phyloP scores from a whole-genome alignment of 2,113 vertebrate genomes.

The Cisticola juncidis region DNA sequence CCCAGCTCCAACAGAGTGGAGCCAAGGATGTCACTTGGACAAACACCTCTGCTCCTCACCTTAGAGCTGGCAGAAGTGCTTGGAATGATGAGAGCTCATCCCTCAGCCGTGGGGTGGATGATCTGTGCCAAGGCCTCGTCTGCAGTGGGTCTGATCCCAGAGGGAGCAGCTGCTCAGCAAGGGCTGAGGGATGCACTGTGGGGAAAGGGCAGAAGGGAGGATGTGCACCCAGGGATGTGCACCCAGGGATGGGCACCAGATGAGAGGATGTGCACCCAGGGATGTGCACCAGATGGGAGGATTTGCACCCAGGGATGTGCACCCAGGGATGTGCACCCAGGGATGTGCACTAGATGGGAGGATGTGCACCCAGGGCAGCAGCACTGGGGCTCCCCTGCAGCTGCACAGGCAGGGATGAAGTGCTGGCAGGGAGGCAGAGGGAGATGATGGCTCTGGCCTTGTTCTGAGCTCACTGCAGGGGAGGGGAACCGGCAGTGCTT shows the following conservation, averaged over 20 bases:
- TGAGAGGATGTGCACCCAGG: background rate
- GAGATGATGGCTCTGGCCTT: background rate
- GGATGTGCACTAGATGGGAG: no score
- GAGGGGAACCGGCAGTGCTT: background rate
- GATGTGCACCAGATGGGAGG: no score
- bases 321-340: background rate
- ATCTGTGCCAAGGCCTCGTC: background rate
- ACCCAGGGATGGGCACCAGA: no score
- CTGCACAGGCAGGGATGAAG: background rate
- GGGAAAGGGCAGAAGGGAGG: background rate
- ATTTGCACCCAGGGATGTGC: background rate
- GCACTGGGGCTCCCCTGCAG: background rate
- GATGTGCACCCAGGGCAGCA: background rate
- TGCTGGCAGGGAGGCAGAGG: background rate
- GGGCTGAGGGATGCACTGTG: background rate
- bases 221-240: background rate
- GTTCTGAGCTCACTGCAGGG: background rate
- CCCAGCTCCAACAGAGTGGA: background rate
- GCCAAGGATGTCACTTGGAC: background rate
- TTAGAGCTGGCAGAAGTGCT: background rate
- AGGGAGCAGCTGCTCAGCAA: background rate
- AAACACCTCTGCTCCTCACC: background rate
- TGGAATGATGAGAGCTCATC: background rate
- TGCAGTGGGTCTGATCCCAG: background rate
- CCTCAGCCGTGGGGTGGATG: background rate